Evolutionary conservation across 2,888 invertebrate species (phyloP).

Genomic region (Cosmorhoe ocellata): DNA sequence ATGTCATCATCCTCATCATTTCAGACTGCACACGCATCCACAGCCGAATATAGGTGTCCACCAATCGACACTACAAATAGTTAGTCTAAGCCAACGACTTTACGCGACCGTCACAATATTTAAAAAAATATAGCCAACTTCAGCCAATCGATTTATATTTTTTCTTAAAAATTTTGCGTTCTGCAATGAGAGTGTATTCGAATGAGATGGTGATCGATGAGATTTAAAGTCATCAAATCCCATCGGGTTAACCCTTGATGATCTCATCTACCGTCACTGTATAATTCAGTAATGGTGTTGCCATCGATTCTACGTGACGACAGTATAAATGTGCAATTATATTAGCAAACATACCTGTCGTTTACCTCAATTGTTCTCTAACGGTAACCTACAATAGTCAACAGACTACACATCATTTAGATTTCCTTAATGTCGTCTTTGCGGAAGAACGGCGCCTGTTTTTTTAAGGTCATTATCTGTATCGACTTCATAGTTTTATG

Average conservation of each 20-base stretch:
- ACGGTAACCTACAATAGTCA: slow-evolving; percentile 15
- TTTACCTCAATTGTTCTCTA: slow-evolving; percentile 28
- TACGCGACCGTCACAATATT: no score
- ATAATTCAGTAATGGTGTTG: slow-evolving; percentile 2
- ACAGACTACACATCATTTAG: slow-evolving; percentile 11
- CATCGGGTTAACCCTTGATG: background rate
- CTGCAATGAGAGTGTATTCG: no score
- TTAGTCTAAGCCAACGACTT: no score
- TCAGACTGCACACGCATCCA: no score
- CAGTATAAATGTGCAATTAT: slow-evolving; percentile 25
- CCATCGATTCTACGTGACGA: slow-evolving; percentile 25
- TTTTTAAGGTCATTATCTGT: slow-evolving; percentile 8
- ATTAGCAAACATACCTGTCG: slow-evolving; percentile 7
- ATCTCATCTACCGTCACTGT: slow-evolving; percentile 8
- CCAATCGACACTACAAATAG: no score
- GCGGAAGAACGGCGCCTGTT: slow-evolving; percentile 12
- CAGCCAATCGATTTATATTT: no score
- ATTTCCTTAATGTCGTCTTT: slow-evolving; percentile 17
- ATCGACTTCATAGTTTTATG: background rate
- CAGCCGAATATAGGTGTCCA: no score
- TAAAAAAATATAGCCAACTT: no score
- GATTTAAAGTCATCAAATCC: no score
- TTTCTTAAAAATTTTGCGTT: no score
- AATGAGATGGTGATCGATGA: no score
- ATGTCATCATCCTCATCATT: no score